A percentile compares a stretch with the other conserved stretches of the same genome.
phyloP scores from a whole-genome alignment of 2,113 vertebrate species.

The Nycticorax nycticorax region DNA sequence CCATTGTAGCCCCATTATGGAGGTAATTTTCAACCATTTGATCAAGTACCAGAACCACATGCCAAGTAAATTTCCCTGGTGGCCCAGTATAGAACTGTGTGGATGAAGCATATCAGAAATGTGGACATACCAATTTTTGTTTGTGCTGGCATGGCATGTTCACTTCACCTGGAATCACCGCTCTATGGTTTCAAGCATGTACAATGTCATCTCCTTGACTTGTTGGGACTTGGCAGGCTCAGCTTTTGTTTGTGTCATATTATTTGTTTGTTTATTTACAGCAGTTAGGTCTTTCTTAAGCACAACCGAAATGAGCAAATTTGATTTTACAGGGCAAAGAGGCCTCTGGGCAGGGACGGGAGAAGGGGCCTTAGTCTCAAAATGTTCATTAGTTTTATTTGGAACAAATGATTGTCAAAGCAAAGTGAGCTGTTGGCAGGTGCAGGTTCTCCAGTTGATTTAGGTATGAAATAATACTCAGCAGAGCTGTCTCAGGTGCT shows the following conservation, averaged over 20 bases:
- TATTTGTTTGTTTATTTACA: not conserved
- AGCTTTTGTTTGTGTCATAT: not conserved
- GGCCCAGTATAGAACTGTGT: not conserved
- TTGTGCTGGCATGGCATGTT: not conserved
- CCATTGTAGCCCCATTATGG: not conserved
- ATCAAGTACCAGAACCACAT: not conserved
- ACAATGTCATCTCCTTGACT: not conserved
- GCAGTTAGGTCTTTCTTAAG: not conserved
- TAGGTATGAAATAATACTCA: not conserved
- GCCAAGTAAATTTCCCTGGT: not conserved
- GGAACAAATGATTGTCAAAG: not conserved
- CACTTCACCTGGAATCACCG: not conserved
- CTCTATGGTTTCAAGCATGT: not conserved
- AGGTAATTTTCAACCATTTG: not conserved
- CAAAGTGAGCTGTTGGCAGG: not conserved
- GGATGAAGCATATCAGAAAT: not conserved
- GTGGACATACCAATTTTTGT: not conserved
- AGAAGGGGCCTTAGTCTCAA: not conserved
- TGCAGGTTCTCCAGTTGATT: not conserved
- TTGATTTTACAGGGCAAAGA: not conserved
- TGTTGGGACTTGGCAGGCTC: not conserved
- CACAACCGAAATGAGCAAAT: not conserved
- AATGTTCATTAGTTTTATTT: not conserved
- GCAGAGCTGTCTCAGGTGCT: not conserved
- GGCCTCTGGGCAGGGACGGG: not conserved